These are phyloP conservation scores for Diplogasteroides magnus DNA, from an alignment of 1,140 invertebrate species.

Conservation along the genomic window DNA sequence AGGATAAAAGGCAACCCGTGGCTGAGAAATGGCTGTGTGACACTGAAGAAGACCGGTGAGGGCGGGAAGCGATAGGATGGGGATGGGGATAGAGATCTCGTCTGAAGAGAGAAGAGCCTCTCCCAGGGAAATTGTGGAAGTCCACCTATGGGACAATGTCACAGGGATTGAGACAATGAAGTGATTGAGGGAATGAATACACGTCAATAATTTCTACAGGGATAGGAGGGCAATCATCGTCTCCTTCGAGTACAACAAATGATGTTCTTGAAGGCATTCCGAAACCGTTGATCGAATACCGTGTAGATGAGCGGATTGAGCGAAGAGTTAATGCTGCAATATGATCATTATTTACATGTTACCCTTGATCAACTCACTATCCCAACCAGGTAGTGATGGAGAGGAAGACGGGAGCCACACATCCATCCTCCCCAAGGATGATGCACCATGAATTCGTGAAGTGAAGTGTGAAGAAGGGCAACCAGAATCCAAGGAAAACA, in stretches of 20 bases:
- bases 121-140: too few species aligned
- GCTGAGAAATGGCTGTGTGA: too few species aligned
- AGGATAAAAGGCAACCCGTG: too few species aligned
- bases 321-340: conserved; percentile 74
- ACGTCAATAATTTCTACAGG: too few species aligned
- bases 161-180: too few species aligned
- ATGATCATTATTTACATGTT: conserved; percentile 6
- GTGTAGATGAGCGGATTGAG: conserved; percentile 98
- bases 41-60: too few species aligned
- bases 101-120: too few species aligned
- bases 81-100: too few species aligned
- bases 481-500: conserved; percentile 62
- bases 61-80: too few species aligned
- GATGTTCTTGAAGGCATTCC: conserved; percentile 95
- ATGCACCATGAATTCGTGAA: conserved; percentile 92
- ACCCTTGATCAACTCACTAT: conserved; percentile 82
- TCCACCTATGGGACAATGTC: too few species aligned
- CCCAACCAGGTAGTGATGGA: conserved; percentile 96
- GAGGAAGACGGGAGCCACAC: conserved; percentile 72
- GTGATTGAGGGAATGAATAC: too few species aligned
- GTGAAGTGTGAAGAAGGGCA: conserved; percentile 76
- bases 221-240: too few species aligned
- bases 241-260: conserved; percentile 57
- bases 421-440: conserved; percentile 67
- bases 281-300: conserved; percentile 97